These are phyloP conservation scores for Platorchestia sp. DNA, from an alignment of 1,140 invertebrate species.

Conservation along the genomic window DNA sequence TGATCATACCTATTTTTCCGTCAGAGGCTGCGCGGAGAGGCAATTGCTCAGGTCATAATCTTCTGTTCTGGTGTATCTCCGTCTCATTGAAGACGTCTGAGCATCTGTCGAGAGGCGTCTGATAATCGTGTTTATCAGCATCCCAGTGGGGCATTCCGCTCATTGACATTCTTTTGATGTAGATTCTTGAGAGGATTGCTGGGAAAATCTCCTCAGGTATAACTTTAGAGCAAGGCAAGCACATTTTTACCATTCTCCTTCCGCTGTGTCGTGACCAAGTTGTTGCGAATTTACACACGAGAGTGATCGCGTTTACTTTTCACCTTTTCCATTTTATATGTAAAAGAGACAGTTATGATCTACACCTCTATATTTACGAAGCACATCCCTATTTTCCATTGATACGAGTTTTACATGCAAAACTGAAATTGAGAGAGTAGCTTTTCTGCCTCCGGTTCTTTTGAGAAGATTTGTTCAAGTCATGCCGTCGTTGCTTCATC, in stretches of 20 bases:
- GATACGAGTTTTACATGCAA: no score
- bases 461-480: not conserved
- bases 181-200: not conserved
- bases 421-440: no score
- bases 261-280: not conserved
- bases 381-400: no score
- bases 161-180: not conserved
- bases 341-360: no score
- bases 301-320: no score
- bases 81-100: not conserved
- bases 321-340: no score
- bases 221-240: not conserved
- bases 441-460: no score
- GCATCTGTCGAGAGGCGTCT: not conserved
- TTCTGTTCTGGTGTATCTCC: not conserved
- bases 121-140: not conserved
- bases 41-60: not conserved
- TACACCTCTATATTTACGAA: no score
- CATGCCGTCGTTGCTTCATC: not conserved
- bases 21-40: not conserved
- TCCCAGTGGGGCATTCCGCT: not conserved
- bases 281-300: no score
- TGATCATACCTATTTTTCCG: not conserved
- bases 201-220: not conserved
- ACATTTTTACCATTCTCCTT: not conserved